Conservation (phyloP, 2,888 invertebrate genomes). For the Lathronympha strigana region DNA sequence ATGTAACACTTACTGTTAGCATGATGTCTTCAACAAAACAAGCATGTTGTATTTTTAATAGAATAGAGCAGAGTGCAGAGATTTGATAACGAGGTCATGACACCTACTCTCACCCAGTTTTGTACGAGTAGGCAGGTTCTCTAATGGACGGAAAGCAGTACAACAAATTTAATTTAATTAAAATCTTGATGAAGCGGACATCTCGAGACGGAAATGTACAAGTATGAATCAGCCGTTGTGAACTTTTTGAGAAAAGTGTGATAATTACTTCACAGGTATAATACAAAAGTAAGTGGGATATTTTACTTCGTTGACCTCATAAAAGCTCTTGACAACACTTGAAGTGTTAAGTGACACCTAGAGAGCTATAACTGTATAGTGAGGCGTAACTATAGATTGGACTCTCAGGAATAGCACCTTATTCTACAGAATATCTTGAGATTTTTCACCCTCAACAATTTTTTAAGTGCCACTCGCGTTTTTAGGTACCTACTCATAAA, state of each 20-base stretch:
- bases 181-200: constrained; percentile 13
- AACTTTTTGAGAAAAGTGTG: constrained; percentile 19
- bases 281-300: not conserved
- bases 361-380: too few relatives aligned
- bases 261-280: not conserved
- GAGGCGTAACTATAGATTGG: too few relatives aligned
- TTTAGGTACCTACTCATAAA: not conserved
- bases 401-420: too few relatives aligned
- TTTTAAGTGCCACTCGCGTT: not conserved
- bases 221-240: constrained; percentile 21
- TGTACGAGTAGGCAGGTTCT: not conserved
- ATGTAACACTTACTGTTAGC: too few relatives aligned
- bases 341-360: not conserved
- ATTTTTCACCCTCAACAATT: not conserved
- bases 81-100: constrained; percentile 8
- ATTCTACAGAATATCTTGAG: not conserved
- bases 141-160: constrained; percentile 8
- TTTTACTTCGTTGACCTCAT: not conserved
- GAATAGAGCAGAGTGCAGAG: not conserved
- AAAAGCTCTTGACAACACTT: not conserved
- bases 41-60: too few relatives aligned
- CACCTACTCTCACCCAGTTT: constrained; percentile 20
- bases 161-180: constrained; percentile 27
- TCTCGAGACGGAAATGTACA: constrained; percentile 8
- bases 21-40: too few relatives aligned